phyloP scores from a whole-genome alignment of 2,797 vertebrate species.

The Xyrichtys novacula region DNA sequence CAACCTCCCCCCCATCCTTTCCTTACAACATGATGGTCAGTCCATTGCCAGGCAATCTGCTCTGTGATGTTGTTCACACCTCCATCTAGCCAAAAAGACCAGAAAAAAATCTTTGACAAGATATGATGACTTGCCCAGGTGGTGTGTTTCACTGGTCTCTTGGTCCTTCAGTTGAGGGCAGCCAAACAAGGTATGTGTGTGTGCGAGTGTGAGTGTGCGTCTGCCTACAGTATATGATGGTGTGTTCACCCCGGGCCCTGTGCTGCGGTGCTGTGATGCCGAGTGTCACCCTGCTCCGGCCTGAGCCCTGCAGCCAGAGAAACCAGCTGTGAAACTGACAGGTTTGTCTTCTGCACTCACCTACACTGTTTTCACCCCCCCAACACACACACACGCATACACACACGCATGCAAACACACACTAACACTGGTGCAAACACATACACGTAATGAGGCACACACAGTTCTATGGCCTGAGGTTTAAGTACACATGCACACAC shows the following conservation, averaged over 20 bases:
- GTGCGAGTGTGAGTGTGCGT: constrained; percentile 20
- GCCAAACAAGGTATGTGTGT: constrained; percentile 56
- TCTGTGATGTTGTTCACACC: constrained; percentile 87
- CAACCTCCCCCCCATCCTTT: constrained; percentile 70
- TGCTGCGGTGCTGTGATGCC: constrained; percentile 74
- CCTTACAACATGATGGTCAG: constrained; percentile 86
- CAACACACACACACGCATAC: constrained; percentile 14
- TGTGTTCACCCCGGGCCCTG: constrained; percentile 78
- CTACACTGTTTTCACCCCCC: constrained; percentile 67
- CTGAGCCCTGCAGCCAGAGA: constrained; percentile 84
- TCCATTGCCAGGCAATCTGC: constrained; percentile 89
- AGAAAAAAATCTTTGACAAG: constrained; percentile 74
- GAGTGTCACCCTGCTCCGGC: constrained; percentile 83
- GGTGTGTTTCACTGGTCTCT: constrained; percentile 77
- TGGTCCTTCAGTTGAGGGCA: constrained; percentile 72
- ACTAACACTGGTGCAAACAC: constrained; percentile 47
- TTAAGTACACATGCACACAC: constrained; percentile 79
- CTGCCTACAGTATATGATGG: constrained; percentile 69
- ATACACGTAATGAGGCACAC: constrained; percentile 36
- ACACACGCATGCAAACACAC: constrained; percentile 17
- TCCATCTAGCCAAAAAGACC: constrained; percentile 78
- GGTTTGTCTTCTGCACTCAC: constrained; percentile 82
- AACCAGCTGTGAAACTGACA: constrained; percentile 88
- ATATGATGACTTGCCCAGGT: constrained; percentile 81
- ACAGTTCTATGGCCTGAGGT: constrained; percentile 76